Percentiles rank a stretch among this genome's conserved stretches.
Evolutionary conservation across 1,140 invertebrate species (phyloP).

Genomic region (Cyclargus thomasi): DNA sequence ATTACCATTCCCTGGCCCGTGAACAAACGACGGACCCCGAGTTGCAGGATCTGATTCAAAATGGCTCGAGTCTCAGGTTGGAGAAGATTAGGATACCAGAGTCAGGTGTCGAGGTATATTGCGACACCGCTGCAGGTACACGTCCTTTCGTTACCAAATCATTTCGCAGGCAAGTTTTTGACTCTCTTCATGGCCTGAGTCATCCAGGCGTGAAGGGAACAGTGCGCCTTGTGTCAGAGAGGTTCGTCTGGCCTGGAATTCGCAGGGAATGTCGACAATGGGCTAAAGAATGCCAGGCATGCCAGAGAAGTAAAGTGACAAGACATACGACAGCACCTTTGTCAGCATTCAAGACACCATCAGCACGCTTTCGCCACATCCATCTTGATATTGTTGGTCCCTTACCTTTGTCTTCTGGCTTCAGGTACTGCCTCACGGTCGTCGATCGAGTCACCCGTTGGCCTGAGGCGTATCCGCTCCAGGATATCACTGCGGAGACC

Average conservation of each 20-base stretch:
- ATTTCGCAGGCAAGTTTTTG: slow-evolving; percentile 11
- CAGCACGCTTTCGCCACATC: slow-evolving; percentile 25
- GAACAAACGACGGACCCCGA: neutral
- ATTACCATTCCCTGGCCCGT: neutral
- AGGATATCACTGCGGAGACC: slow-evolving; percentile 14
- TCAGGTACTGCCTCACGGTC: slow-evolving; percentile 25
- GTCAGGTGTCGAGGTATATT: neutral
- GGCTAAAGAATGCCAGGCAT: slow-evolving; percentile 16
- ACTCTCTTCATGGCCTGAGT: slow-evolving; percentile 17
- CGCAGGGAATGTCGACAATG: slow-evolving; percentile 20
- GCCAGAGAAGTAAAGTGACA: slow-evolving; percentile 22
- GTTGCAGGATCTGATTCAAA: neutral
- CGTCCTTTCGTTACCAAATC: neutral
- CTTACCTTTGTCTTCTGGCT: slow-evolving; percentile 39
- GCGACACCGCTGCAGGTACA: neutral
- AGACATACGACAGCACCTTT: slow-evolving; percentile 20
- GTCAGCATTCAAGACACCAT: slow-evolving; percentile 11
- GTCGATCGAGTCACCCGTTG: slow-evolving; percentile 40
- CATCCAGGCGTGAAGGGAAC: slow-evolving; percentile 20
- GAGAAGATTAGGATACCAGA: neutral
- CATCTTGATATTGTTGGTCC: slow-evolving; percentile 46
- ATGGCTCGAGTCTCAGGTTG: neutral
- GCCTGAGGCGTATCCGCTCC: slow-evolving; percentile 21
- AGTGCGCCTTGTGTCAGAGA: slow-evolving; percentile 17
- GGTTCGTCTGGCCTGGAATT: slow-evolving; percentile 24